phyloP scores from a whole-genome alignment of 2,797 vertebrate genomes.

The Malurus splendens region DNA sequence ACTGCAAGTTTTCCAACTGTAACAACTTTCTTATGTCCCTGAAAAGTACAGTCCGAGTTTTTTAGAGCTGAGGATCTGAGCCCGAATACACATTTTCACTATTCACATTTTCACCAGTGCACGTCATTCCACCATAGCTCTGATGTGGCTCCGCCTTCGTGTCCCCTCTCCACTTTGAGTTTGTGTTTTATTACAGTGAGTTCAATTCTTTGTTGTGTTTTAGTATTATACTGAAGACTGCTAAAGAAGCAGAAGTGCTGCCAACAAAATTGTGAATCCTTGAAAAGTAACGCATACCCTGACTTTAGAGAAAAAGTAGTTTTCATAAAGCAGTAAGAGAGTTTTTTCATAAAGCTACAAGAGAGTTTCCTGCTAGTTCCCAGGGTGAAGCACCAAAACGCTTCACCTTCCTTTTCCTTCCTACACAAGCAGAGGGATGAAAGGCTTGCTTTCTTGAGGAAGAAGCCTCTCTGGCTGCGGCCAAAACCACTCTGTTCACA shows the following conservation, averaged over 20 bases:
- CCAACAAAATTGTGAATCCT: neutral
- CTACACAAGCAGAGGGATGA: neutral
- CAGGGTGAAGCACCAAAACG: rapidly evolving
- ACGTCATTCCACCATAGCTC: neutral
- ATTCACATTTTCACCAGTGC: neutral
- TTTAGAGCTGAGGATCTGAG: neutral
- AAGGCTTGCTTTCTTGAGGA: constrained; percentile 10
- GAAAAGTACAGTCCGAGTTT: neutral
- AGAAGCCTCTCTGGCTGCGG: neutral
- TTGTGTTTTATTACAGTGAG: neutral
- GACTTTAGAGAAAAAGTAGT: neutral
- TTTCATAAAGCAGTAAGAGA: neutral
- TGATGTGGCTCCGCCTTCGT: neutral
- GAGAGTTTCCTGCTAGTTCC: neutral
- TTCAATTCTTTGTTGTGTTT: neutral
- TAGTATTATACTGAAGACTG: neutral
- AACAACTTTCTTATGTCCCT: neutral
- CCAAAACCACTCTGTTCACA: constrained; percentile 14
- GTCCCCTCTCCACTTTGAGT: neutral
- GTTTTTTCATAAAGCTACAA: neutral
- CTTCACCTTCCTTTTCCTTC: neutral
- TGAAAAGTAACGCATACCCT: neutral
- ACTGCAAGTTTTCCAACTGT: neutral
- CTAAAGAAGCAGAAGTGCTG: neutral
- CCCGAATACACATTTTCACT: neutral